Evolutionary conservation across 2,888 invertebrate species (phyloP).

Genomic region (Apeira syringaria): DNA sequence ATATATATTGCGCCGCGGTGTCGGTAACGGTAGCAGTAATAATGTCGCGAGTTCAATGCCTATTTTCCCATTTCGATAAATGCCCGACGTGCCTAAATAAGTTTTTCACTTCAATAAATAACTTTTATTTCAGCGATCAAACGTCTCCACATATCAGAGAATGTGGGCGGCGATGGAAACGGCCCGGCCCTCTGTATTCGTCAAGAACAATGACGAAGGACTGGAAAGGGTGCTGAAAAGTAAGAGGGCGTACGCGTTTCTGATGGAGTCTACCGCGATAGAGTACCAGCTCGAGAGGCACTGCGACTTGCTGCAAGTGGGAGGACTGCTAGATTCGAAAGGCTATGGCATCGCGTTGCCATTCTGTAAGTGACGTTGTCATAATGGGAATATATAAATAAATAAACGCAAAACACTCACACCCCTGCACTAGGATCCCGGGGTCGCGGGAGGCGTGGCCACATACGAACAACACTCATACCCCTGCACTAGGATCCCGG

Average conservation of each 20-base stretch:
- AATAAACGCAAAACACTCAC: too few relatives aligned
- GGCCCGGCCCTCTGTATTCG: slow-evolving; percentile 92
- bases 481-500: too few relatives aligned
- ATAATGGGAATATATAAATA: too few relatives aligned
- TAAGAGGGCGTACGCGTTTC: slow-evolving; percentile 93
- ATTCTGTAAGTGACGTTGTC: slow-evolving; percentile 86
- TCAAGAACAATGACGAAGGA: slow-evolving; percentile 92
- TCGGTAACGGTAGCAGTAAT: too few relatives aligned
- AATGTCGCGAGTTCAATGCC: too few relatives aligned
- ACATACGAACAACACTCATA: too few relatives aligned
- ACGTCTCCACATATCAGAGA: slow-evolving; percentile 93
- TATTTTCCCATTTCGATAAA: too few relatives aligned
- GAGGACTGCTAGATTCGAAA: slow-evolving; percentile 91
- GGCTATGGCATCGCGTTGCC: slow-evolving; percentile 97
- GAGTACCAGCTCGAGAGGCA: slow-evolving; percentile 95
- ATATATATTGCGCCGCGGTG: too few relatives aligned
- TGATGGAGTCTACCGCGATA: slow-evolving; percentile 98
- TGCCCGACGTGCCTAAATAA: too few relatives aligned
- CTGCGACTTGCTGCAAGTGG: slow-evolving; percentile 93
- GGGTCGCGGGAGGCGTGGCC: too few relatives aligned
- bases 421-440: too few relatives aligned
- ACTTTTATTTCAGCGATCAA: slow-evolving; percentile 88
- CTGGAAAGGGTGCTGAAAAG: slow-evolving; percentile 92
- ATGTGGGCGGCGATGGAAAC: slow-evolving; percentile 98
- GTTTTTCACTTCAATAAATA: too few relatives aligned